A percentile compares a stretch with the other conserved stretches of the same genome.
Evolutionary conservation across 2,888 invertebrate genomes (phyloP).

Genomic region (Hetaerina titia): DNA sequence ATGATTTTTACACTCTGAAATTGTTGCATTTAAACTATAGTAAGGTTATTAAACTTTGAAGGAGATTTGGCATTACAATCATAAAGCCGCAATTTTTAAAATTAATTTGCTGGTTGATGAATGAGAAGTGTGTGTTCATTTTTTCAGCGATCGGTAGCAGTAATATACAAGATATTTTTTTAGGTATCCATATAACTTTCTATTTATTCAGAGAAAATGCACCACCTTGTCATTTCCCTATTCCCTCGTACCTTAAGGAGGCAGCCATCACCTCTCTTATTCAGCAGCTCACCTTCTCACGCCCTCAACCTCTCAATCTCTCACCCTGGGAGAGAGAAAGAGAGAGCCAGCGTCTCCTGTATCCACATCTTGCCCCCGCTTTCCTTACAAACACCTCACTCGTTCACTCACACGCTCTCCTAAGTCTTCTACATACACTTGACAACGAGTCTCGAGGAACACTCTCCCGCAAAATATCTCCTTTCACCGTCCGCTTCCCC

Average conservation of each 20-base stretch:
- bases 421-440: neutral
- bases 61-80: too few species aligned
- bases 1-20: too few species aligned
- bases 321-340: neutral
- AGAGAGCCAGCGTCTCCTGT: neutral
- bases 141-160: too few species aligned
- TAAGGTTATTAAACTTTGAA: too few species aligned
- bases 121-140: too few species aligned
- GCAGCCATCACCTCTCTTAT: constrained; percentile 4
- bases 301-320: constrained; percentile 30
- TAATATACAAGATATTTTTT: neutral
- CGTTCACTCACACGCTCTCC: neutral
- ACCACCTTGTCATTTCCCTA: neutral
- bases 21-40: too few species aligned
- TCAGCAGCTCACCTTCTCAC: constrained; percentile 14
- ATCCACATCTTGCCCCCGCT: neutral
- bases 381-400: neutral
- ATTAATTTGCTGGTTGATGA: too few species aligned
- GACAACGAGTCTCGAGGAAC: neutral
- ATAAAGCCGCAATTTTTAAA: too few species aligned
- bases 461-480: constrained; percentile 21
- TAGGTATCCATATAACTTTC: neutral
- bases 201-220: neutral
- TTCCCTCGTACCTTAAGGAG: neutral
- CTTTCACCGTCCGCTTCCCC: constrained; percentile 1